Percentiles rank a stretch among this genome's conserved stretches.
Evolutionary conservation across 2,113 vertebrate species (phyloP).

Genomic region (Setophaga coronata): DNA sequence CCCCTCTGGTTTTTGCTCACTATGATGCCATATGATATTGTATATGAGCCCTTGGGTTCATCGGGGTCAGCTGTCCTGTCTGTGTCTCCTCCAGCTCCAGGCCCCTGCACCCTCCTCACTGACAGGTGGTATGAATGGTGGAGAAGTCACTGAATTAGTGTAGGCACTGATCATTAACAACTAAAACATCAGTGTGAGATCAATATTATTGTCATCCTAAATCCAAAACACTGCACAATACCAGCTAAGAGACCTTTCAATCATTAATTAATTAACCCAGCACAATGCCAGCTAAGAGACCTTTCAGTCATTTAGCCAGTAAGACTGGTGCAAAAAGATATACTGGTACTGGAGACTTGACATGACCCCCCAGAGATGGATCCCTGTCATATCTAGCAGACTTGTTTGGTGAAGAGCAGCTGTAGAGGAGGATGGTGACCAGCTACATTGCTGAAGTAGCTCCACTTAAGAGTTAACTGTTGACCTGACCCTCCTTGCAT

Average conservation of each 20-base stretch:
- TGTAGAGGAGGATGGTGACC: background rate
- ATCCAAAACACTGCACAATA: background rate
- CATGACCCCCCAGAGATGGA: background rate
- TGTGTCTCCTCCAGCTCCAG: background rate
- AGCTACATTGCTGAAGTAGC: background rate
- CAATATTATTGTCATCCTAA: background rate
- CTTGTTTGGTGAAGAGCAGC: background rate
- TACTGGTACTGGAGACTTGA: background rate
- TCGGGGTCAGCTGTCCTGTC: background rate
- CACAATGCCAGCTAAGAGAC: background rate
- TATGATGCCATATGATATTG: background rate
- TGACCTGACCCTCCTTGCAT: background rate
- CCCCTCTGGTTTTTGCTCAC: background rate
- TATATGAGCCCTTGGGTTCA: too few species aligned
- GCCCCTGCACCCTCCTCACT: background rate
- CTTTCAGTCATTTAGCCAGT: background rate
- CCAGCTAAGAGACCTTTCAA: background rate
- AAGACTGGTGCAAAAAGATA: background rate
- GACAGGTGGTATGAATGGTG: background rate
- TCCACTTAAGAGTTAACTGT: background rate
- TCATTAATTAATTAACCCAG: background rate
- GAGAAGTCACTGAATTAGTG: background rate
- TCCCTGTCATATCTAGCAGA: background rate
- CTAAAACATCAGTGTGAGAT: background rate
- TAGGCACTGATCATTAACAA: background rate